Base-by-base conservation (phyloP, 2,113 vertebrate species). In the Nycticebus coucang region DNA sequence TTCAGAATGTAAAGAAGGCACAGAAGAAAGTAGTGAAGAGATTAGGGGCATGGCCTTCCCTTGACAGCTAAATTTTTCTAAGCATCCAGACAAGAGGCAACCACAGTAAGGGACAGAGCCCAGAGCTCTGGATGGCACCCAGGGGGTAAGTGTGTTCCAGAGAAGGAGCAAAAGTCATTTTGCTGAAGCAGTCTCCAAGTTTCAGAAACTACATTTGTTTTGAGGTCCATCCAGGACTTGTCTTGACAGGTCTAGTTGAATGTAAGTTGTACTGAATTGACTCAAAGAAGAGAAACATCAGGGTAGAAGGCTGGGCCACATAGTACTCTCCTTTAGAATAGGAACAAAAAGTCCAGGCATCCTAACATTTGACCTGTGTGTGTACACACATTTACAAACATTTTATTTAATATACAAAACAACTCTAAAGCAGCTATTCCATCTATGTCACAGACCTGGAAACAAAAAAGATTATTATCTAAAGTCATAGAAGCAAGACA, bases 101-200 rank as follows among this genome's bases (percentile, higher is more conserved):
- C 6, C 28, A 62, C 91, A 50, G 3, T 79, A 41, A 81, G 10
- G 28, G 84, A 72, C 50, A 87, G 60, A 88, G 71, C 18, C n/a
- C 57, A 71, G 37, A 74, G 66, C 50, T 95, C 84, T 74, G 35
- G 45, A 77, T 11, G 55, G n/a, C 5, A 28, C 21, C 14, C 35
- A 88, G 2, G 75, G 74, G 75, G 97, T 93, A 93, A 95, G 91
- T 69, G 57, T 18, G 72, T 74, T 75, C 21, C 26, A 81, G 64
- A 77, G 28, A 35, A 37, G 41, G 24, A 0, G 19, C 12, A 57
- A 80, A 78, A 69, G 22, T 85, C 57, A 75, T 1, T 53, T n/a
- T n/a, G n/a, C n/a, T 17, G 87, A 92, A 87, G 12, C 1, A 74
- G 12, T 45, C 33, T 82, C 17, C 7, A 68, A 30, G 37, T 83